Evolutionary conservation across 2,797 vertebrate genomes (phyloP).

Genomic region (Phrynocephalus guinanensis): DNA sequence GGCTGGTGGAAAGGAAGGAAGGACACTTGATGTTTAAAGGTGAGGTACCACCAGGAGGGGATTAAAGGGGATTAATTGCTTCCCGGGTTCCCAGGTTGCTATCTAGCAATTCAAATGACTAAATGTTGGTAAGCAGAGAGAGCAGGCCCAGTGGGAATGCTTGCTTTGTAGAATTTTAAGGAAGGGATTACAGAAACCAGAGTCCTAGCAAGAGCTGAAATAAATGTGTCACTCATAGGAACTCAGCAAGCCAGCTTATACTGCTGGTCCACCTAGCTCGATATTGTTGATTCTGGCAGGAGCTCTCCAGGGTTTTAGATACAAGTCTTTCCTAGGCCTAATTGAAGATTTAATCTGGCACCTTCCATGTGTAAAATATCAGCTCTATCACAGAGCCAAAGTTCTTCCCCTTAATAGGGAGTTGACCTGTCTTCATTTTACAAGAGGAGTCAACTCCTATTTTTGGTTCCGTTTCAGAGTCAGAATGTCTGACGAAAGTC

Average conservation of each 20-base stretch:
- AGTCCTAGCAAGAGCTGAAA: background rate
- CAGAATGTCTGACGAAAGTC: background rate
- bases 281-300: background rate
- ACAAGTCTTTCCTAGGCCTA: background rate
- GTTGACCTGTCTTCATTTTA: background rate
- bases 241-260: background rate
- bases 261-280: background rate
- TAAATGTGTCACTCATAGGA: background rate
- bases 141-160: background rate
- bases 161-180: constrained; percentile 20
- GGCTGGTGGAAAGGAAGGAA: background rate
- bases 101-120: background rate
- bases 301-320: too few relatives aligned
- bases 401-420: background rate
- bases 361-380: background rate
- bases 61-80: background rate
- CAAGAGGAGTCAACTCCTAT: background rate
- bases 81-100: background rate
- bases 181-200: background rate
- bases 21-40: background rate
- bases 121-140: background rate
- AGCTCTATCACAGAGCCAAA: background rate
- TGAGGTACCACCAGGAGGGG: too few relatives aligned
- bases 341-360: background rate
- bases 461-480: constrained; percentile 8